These are phyloP conservation scores for Amitus sp. DNA, from an alignment of 2,888 invertebrate genomes.

Conservation along the genomic window DNA sequence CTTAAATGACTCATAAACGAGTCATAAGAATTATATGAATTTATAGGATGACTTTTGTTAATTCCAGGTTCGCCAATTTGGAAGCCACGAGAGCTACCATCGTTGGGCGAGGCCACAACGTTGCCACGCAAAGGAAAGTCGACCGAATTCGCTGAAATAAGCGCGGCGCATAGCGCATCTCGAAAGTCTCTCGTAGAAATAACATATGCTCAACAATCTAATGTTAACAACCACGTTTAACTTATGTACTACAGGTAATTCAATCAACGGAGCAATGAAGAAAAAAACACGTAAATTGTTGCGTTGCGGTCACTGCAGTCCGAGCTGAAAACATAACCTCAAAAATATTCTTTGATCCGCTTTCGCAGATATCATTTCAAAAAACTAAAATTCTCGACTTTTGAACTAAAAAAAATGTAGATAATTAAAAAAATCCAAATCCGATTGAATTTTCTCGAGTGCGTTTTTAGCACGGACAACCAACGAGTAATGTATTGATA, in stretches of 20 bases:
- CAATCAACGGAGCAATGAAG: constrained; percentile 19
- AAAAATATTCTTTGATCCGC: too few relatives aligned
- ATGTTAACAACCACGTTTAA: constrained; percentile 66
- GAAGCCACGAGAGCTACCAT: constrained; percentile 90
- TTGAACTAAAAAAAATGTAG: constrained; percentile 35
- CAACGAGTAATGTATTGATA: constrained; percentile 22
- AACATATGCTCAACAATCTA: constrained; percentile 66
- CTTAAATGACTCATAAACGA: too few relatives aligned
- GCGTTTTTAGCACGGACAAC: constrained; percentile 49
- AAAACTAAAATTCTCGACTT: too few relatives aligned
- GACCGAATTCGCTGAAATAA: constrained; percentile 66
- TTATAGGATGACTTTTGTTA: too few relatives aligned
- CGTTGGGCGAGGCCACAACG: constrained; percentile 72
- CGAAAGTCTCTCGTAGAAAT: constrained; percentile 71
- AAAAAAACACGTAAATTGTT: constrained; percentile 25
- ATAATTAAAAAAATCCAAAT: constrained; percentile 31
- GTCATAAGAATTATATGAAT: too few relatives aligned
- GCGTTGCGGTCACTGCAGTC: constrained; percentile 44
- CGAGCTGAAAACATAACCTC: constrained; percentile 44
- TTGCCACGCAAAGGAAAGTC: constrained; percentile 72
- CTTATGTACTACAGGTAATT: constrained; percentile 45
- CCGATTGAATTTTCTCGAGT: constrained; percentile 36
- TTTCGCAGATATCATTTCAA: too few relatives aligned
- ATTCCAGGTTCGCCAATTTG: constrained; percentile 95
- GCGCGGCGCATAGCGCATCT: constrained; percentile 69